phyloP scores from a whole-genome alignment of 2,888 invertebrate genomes.

The Pardosa pseudoannulata region DNA sequence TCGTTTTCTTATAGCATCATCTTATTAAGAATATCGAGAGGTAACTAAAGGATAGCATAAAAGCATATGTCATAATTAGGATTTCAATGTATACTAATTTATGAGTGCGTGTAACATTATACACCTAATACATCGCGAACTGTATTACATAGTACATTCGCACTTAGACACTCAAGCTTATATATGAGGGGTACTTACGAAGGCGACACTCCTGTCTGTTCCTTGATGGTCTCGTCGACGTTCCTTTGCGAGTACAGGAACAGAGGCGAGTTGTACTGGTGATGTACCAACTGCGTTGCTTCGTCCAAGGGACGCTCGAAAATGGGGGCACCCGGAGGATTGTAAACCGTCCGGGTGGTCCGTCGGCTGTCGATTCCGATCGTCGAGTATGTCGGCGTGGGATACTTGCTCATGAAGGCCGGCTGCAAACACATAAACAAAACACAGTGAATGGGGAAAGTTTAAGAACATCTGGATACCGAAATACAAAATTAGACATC shows the following conservation, averaged over 20 bases:
- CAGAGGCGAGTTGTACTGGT: conserved; percentile 95
- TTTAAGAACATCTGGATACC: no score
- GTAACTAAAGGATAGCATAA: no score
- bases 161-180: no score
- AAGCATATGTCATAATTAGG: no score
- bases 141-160: no score
- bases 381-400: conserved; percentile 60
- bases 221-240: conserved; percentile 91
- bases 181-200: conserved; percentile 41
- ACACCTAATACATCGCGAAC: no score
- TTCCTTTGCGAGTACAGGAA: conserved; percentile 93
- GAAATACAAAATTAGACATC: no score
- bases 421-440: conserved; percentile 22
- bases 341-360: not conserved
- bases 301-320: conserved; percentile 51
- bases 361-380: conserved; percentile 34
- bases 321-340: conserved; percentile 28
- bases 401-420: conserved; percentile 28
- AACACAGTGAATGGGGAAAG: no score
- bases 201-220: conserved; percentile 87
- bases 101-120: no score
- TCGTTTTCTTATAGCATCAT: no score
- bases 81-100: no score
- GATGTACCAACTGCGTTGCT: conserved; percentile 84
- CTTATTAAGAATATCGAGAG: no score